Conservation (phyloP, 92 coral and sea anemone genomes). For the Bergia sp. region DNA sequence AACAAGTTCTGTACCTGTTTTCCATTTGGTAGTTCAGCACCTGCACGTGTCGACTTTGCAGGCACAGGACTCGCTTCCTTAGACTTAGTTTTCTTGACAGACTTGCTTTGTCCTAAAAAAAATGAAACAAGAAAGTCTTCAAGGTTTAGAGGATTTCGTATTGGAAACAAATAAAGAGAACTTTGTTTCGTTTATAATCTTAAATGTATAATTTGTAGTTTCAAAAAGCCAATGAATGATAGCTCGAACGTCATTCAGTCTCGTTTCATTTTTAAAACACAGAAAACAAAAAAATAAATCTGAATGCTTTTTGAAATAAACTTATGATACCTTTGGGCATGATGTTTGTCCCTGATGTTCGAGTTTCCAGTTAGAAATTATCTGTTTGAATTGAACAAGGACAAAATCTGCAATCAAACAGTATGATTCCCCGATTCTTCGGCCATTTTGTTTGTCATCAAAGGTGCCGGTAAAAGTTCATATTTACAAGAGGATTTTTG, state of each 20-base stretch:
- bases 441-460: background rate
- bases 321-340: slow-evolving; percentile 20
- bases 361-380: background rate
- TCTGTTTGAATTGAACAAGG: background rate
- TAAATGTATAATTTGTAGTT: background rate
- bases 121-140: too few species aligned
- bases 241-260: too few species aligned
- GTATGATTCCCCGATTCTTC: background rate
- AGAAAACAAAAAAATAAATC: too few species aligned
- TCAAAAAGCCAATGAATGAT: too few species aligned
- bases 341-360: background rate
- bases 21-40: background rate
- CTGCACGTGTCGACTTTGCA: background rate
- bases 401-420: background rate
- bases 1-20: slow-evolving; percentile 7
- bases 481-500: slow-evolving; percentile 1
- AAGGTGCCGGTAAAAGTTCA: background rate
- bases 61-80: background rate
- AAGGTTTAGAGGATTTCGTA: background rate
- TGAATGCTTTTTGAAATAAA: too few species aligned
- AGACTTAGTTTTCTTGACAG: background rate
- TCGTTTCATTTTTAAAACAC: too few species aligned
- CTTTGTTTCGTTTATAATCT: background rate
- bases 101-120: slow-evolving; percentile 9
- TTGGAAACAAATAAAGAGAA: background rate